Evolutionary conservation across 2,888 invertebrate genomes (phyloP), one percentile per base, ranked within the genome.

Genomic region (Hydrotaea diabolus): DNA sequence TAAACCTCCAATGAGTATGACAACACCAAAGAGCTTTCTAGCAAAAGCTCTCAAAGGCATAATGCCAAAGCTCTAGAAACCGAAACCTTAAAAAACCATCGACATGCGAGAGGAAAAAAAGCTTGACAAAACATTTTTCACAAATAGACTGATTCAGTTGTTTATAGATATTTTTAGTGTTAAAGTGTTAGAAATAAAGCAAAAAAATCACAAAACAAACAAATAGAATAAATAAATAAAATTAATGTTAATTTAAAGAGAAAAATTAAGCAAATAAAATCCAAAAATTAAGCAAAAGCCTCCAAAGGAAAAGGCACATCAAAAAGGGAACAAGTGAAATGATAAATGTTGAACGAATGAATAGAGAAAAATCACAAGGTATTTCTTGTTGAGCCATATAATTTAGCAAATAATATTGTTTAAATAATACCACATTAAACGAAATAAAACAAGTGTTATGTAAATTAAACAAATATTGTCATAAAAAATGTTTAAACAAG

Each of bases 81-180:
- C 82, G 46, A 74, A 80, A n/a, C n/a, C n/a, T n/a, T 73, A 82
- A 80, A 53, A 74, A 49, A 15, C 26, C 15, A 59, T 23, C 7
- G 4, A 23, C 26, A 59, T 11, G 7, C 43, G 15, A 11, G 5
- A 62, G 62, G 15, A n/a, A 13, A 59, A 80, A 76, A 43, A 85
- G 85, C 82, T 85, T 74, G 21, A n/a, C 62, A 31, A 66, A 39
- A 69, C 11, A 77, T 53, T 57, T 78, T 81, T 80, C 39, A 55
- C 49, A 17, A 15, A 15, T 21, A 31, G n/a, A n/a, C 17, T 11
- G 23, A 74, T 53, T 77, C 46, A 85, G 85, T 85, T 82, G 77
- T 77, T 82, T 77, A 55, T 82, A 85, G 85, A 82, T 85, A 74
- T 71, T 82, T 26, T 77, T 79, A 82, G 74, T 74, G 36, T 57